Evolutionary conservation across 2,888 invertebrate species (phyloP).

Genomic region (Lucinisca nassula): DNA sequence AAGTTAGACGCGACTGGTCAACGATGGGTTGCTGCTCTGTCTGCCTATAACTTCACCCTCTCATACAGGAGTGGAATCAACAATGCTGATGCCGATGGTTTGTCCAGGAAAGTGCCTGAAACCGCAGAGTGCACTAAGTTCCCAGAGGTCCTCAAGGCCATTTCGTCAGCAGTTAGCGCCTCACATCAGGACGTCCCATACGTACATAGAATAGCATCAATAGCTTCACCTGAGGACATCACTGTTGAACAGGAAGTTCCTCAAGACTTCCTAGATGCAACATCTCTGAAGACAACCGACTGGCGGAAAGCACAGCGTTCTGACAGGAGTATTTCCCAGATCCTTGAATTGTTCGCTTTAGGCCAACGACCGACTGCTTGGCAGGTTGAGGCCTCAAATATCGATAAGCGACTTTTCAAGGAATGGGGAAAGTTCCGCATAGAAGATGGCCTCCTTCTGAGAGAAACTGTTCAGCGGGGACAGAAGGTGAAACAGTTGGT

Average conservation of each 20-base stretch:
- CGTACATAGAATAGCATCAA: no score
- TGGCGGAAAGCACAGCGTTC: not conserved
- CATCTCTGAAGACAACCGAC: not conserved
- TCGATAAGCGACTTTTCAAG: no score
- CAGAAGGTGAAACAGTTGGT: no score
- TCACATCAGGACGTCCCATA: no score
- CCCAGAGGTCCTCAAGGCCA: no score
- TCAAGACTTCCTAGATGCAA: not conserved
- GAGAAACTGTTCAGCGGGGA: no score
- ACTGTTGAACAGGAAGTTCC: not conserved
- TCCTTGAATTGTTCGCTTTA: not conserved
- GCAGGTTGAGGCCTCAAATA: slow-evolving; percentile 12
- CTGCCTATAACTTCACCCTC: not conserved
- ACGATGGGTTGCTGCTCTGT: not conserved
- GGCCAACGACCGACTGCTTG: not conserved
- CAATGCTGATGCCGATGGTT: not conserved
- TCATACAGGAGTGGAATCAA: not conserved
- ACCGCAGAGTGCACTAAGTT: no score
- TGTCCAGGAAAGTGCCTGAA: no score
- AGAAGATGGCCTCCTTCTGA: no score
- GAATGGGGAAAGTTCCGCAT: no score
- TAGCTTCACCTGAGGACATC: not conserved
- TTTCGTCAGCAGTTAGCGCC: no score
- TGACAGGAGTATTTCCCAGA: not conserved
- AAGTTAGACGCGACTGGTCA: not conserved